These are phyloP conservation scores for Andrena chrysosceles DNA, from an alignment of 2,888 invertebrate genomes.

Conservation along the genomic window DNA sequence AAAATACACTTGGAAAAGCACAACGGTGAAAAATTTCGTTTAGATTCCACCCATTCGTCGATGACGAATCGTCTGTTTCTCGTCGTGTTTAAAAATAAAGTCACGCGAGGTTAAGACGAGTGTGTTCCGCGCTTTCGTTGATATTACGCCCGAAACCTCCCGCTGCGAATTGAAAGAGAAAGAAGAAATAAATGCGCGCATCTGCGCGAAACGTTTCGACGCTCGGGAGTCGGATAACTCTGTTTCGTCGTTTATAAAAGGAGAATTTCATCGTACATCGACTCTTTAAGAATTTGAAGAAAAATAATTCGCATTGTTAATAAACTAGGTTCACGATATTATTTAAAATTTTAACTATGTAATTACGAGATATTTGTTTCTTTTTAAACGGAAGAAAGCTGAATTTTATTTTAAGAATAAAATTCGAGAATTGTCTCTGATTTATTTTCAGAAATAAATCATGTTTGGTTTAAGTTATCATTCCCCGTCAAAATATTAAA, in stretches of 20 bases:
- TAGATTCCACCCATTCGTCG: slow-evolving; percentile 16
- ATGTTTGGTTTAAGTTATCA: slow-evolving; percentile 39
- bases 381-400: not conserved
- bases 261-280: not conserved
- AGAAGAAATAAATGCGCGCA: slow-evolving; percentile 43
- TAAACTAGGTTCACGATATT: not conserved
- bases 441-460: slow-evolving; percentile 43
- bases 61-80: slow-evolving; percentile 64
- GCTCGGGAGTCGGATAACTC: not conserved
- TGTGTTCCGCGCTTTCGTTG: slow-evolving; percentile 47
- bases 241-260: not conserved
- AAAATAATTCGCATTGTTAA: not conserved
- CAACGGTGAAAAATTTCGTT: slow-evolving; percentile 22
- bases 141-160: slow-evolving; percentile 41
- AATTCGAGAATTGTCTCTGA: too few relatives aligned
- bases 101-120: slow-evolving; percentile 38
- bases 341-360: not conserved
- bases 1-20: slow-evolving; percentile 29
- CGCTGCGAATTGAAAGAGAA: slow-evolving; percentile 40
- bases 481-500: slow-evolving; percentile 49
- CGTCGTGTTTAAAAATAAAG: slow-evolving; percentile 64
- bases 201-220: slow-evolving; percentile 23
- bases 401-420: too few relatives aligned
- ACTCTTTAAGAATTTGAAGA: not conserved
- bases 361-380: not conserved